Base-by-base conservation (phyloP, 1,140 invertebrate species). In the Trachymyrmex cornetzi region DNA sequence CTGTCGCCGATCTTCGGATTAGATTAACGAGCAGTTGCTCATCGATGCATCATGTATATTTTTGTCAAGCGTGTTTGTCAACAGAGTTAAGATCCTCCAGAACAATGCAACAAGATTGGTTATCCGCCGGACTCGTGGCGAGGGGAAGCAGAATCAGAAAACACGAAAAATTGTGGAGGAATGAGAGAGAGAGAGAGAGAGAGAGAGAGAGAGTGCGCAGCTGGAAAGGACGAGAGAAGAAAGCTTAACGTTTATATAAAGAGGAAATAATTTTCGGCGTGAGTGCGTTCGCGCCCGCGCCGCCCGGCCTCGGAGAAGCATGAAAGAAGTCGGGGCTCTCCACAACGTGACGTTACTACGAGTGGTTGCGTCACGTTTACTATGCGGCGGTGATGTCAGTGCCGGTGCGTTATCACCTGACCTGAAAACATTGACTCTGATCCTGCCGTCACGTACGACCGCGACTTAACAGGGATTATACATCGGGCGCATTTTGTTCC, bases 321-420 rank as follows among this genome's bases (percentile, higher is more conserved):
- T 61, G 80, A 82, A 82, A 55, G 67, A 22, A 71, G 22, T 57
- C 38, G 61, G 64, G 79, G 50, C 19, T 14, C 19, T 16, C 50
- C 38, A 66, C 34, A 80, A 81, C 86, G 87, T 93, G 91, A 92
- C 90, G 92, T 92, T 91, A 89, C 88, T 89, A 87, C 85, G 59
- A 86, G 9, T 44, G 71, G 66, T 94, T 94, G 89, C 94, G 92
- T 94, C 94, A 94, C 91, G 88, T 79, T 89, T 92, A 91, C 92
- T 93, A 93, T 93, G 80, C 88, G 90, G 71, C 85, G 93, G 91
- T 94, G 94, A 94, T 94, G 92, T 94, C 94, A 93, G 88, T 79
- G 75, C 53, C 19, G n/a, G 63, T 88, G 87, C 75, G 53, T 27
- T 91, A 94, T 87, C 90, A 87, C 69, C 93, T 93, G 91, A 92